A percentile compares a stretch with the other conserved stretches of the same genome.
Conservation (phyloP, 2,888 invertebrate species). For the Harmothoe impar region DNA sequence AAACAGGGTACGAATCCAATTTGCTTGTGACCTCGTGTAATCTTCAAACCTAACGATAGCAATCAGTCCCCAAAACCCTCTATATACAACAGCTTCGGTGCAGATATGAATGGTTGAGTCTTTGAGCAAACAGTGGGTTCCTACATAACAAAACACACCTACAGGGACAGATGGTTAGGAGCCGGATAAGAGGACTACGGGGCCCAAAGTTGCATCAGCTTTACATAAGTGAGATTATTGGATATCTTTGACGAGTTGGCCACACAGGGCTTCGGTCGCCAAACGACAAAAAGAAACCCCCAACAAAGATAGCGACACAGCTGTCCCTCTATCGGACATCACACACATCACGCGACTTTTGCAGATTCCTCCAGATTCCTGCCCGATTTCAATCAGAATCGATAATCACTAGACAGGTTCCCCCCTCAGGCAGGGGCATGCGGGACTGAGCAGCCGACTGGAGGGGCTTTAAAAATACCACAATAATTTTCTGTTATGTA, state of each 20-base stretch:
- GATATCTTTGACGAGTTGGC: background rate
- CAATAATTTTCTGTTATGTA: background rate
- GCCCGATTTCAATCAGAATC: constrained; percentile 30
- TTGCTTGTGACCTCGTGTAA: no score
- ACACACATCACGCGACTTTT: background rate
- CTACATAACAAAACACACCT: background rate
- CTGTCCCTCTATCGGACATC: background rate
- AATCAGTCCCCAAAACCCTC: no score
- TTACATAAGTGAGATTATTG: constrained; percentile 46
- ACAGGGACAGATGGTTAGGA: background rate
- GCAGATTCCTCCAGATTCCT: constrained; percentile 24
- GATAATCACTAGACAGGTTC: constrained; percentile 14
- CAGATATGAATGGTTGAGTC: background rate
- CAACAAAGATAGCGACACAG: background rate
- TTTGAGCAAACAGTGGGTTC: background rate
- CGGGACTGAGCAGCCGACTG: background rate
- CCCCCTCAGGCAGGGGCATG: background rate
- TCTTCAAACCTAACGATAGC: no score
- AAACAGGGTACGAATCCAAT: no score
- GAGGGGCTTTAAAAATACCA: background rate
- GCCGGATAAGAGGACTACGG: background rate
- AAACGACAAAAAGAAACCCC: constrained; percentile 4
- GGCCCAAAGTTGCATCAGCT: background rate
- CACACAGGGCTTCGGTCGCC: background rate
- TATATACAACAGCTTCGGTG: no score